These are phyloP conservation scores for Listronotus bonariensis DNA, from an alignment of 1,140 invertebrate species.

Conservation along the genomic window DNA sequence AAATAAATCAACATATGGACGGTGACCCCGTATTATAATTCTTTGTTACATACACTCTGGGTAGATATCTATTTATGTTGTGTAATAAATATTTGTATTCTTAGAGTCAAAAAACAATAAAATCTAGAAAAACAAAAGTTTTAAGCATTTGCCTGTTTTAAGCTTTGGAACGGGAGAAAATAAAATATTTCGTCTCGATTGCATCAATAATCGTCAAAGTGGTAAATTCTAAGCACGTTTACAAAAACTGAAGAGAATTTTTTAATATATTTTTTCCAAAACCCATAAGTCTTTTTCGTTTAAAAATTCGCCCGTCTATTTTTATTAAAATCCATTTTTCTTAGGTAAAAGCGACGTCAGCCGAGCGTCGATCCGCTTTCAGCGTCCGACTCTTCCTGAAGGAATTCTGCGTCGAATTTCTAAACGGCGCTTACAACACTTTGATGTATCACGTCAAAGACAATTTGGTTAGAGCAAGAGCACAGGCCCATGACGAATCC, in stretches of 20 bases:
- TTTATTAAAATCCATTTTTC: conserved; percentile 5
- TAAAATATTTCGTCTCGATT: too few relatives aligned
- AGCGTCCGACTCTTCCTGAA: conserved; percentile 85
- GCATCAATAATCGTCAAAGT: too few relatives aligned
- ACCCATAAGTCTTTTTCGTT: background rate
- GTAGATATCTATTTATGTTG: too few relatives aligned
- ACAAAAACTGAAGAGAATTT: background rate
- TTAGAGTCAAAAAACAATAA: too few relatives aligned
- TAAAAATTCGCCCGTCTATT: background rate
- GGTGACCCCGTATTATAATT: too few relatives aligned
- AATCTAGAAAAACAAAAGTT: too few relatives aligned
- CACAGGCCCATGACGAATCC: conserved; percentile 80
- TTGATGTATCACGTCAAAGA: conserved; percentile 82
- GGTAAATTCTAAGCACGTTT: too few relatives aligned
- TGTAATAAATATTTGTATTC: too few relatives aligned
- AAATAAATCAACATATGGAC: too few relatives aligned
- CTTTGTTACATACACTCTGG: too few relatives aligned
- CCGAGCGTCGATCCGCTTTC: conserved; percentile 75
- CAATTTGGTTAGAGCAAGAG: conserved; percentile 64
- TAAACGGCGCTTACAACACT: conserved; percentile 91
- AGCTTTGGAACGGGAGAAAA: too few relatives aligned
- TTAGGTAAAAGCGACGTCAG: conserved; percentile 45
- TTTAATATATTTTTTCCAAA: background rate
- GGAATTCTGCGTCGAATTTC: conserved; percentile 92
- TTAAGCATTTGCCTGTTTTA: too few relatives aligned